Base-by-base conservation (phyloP, 2,888 invertebrate species). In the Papilio demoleus region DNA sequence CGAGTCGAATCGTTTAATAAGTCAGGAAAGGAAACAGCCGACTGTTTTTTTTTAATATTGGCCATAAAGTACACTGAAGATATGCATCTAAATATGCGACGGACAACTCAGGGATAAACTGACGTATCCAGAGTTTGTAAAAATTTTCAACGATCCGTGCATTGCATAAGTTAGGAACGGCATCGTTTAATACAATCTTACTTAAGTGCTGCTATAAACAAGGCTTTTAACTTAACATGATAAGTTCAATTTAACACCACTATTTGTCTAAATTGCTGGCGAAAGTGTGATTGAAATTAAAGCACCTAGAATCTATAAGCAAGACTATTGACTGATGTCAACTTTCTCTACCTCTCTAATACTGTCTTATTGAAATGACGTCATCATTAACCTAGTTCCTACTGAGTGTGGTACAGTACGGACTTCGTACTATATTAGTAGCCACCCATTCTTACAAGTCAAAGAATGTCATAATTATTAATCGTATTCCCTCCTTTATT, bases 1-100 rank as follows among this genome's bases (percentile, higher is more conserved):
- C 22, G 22, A 56, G 42, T 45, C n/a, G n/a, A 59, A 59, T 59
- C 47, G 59, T 6, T 59, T 45, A 47, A 59, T 36, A 64, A 53
- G 31, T 3, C 14, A 53, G 17, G n/a, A 1, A 14, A 1, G 6
- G 9, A n/a, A n/a, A 27, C 31, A 11, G 6, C 9, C 14, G 17
- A n/a, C n/a, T n/a, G n/a, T n/a, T n/a, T n/a, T n/a, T n/a, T n/a
- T n/a, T n/a, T n/a, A n/a, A n/a, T n/a, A n/a, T n/a, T n/a, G n/a
- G n/a, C n/a, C n/a, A n/a, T n/a, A n/a, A n/a, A n/a, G n/a, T n/a
- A n/a, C n/a, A n/a, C n/a, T n/a, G n/a, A n/a, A n/a, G n/a, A n/a
- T n/a, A n/a, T n/a, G n/a, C n/a, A n/a, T n/a, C n/a, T n/a, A n/a
- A n/a, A n/a, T n/a, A n/a, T n/a, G n/a, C n/a, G n/a, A n/a, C n/a